A percentile compares a stretch with the other conserved stretches of the same genome.
Evolutionary conservation across 2,113 vertebrate genomes (phyloP).

Genomic region (Urocitellus parryii): DNA sequence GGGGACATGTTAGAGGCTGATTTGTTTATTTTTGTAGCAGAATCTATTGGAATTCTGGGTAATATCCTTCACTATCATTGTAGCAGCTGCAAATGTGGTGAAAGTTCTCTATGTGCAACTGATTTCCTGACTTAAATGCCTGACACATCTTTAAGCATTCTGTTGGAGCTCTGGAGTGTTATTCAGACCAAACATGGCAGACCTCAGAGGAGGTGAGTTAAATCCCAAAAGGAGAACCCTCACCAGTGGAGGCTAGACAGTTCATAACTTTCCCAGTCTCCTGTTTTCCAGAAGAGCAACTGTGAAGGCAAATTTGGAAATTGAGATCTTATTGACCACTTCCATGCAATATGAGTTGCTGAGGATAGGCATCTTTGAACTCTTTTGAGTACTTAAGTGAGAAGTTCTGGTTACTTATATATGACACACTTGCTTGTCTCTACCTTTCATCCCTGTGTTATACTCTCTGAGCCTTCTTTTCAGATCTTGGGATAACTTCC

Average conservation of each 20-base stretch:
- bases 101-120: background rate
- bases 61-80: background rate
- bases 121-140: background rate
- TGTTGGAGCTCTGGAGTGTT: background rate
- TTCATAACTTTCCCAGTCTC: background rate
- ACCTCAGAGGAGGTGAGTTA: background rate
- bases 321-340: background rate
- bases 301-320: background rate
- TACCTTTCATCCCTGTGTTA: background rate
- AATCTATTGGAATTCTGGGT: background rate
- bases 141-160: background rate
- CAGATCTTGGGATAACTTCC: background rate
- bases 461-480: background rate
- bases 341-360: too few relatives aligned
- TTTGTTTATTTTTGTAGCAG: background rate
- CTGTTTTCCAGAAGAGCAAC: background rate
- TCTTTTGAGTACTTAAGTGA: background rate
- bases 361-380: background rate
- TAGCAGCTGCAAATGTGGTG: background rate
- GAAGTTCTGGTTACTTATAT: background rate
- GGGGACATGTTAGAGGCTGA: background rate
- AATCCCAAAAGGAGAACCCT: background rate
- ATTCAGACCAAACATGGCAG: background rate
- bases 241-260: background rate
- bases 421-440: background rate